These are phyloP conservation scores for Xanthorhoe designata DNA, from an alignment of 2,888 invertebrate genomes.

Conservation along the genomic window DNA sequence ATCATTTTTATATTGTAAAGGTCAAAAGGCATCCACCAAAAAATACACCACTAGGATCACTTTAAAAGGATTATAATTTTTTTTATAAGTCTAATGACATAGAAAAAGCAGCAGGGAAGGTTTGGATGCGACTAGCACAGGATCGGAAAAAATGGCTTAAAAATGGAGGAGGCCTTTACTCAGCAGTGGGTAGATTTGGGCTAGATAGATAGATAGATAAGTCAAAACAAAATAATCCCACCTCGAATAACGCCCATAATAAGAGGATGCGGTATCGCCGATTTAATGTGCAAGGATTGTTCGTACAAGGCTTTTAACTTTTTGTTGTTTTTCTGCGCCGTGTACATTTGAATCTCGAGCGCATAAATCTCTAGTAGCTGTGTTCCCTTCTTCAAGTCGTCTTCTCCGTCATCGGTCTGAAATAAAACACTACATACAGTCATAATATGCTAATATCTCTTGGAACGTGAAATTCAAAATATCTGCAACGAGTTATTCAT, in stretches of 20 bases:
- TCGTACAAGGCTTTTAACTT: conserved; percentile 98
- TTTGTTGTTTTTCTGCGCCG: conserved; percentile 99
- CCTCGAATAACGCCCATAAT: conserved; percentile 99
- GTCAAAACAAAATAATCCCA: conserved; percentile 58
- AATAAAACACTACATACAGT: conserved; percentile 23
- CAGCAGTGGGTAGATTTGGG: no score
- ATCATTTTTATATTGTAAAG: no score
- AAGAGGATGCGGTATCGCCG: conserved; percentile 99
- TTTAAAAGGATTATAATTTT: no score
- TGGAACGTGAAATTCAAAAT: background rate
- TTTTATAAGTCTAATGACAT: no score
- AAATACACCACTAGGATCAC: no score
- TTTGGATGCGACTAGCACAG: no score
- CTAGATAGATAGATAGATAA: no score
- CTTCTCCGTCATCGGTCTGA: conserved; percentile 98
- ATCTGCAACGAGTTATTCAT: no score
- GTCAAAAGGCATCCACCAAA: no score
- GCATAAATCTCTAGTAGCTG: conserved; percentile 99
- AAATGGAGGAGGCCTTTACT: no score
- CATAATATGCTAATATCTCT: background rate
- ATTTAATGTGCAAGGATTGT: conserved; percentile 99
- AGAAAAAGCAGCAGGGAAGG: no score
- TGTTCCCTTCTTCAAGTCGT: conserved; percentile 98
- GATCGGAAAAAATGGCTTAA: no score
- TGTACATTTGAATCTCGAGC: conserved; percentile 99